Evolutionary conservation across 2,888 invertebrate species (phyloP), one percentile per base, ranked within the genome.

Genomic region (Rhamphomyia laevipes): DNA sequence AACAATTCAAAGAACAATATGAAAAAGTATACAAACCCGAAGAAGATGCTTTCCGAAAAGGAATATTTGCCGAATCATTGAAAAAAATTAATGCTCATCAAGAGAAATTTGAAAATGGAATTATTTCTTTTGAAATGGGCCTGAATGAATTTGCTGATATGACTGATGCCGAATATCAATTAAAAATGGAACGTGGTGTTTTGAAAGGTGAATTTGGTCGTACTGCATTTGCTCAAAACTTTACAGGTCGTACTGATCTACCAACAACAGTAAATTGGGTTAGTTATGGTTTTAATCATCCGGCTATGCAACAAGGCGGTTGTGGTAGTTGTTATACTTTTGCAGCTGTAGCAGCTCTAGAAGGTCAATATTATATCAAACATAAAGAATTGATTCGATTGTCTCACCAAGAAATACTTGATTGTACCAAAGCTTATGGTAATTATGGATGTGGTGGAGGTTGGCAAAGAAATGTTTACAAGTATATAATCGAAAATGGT

Each of bases 151-250:
- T 43, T 31, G 43, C 43, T 12, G 43, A 43, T 43, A 17, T 30
- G 12, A 43, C 43, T 31, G 43, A 31, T 43, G 43, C 30, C 2
- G 43, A 43, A 43, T 43, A 43, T 17, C 12, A 17, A 43, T 12
- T 11, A 3, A 43, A 30, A 43, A 12, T 42, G 12, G 11, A 13
- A 15, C 42, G 27, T 15, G 27, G 42, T 42, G 23, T 21, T 42
- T 15, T 27, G 10, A 21, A n/a, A n/a, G 27, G 17, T 42, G 42
- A 27, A 49, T 56, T 55, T 54, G 42, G 42, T 27, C 42, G 42
- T n/a, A 10, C 10, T 15, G 21, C n/a, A 5, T 44, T 33, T n/a
- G 44, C 44, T 4, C 31, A 44, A 44, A 44, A 33, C 1, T 18
- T 44, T 18, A 33, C 42, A 41, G 15, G 4, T n/a, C 35, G 11